Conservation (phyloP, 2,888 invertebrate species). For the Tupiocoris notatus region DNA sequence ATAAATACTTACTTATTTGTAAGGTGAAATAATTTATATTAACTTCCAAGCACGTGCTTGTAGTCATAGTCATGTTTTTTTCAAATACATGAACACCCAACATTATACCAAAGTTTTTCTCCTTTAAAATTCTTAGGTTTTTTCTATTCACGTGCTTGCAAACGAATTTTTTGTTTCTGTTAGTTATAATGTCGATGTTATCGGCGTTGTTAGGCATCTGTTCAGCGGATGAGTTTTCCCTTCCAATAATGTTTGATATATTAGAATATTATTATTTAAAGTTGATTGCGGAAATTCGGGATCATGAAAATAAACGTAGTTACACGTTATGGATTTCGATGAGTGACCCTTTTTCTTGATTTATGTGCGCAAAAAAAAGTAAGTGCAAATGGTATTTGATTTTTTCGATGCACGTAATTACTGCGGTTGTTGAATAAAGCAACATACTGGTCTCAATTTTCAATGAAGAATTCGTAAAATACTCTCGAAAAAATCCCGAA, state of each 20-base stretch:
- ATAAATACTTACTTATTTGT: not conserved
- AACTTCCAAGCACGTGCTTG: constrained; percentile 29
- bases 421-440: no score
- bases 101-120: constrained; percentile 40
- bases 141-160: constrained; percentile 21
- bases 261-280: not conserved
- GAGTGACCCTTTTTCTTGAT: no score
- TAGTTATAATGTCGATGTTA: not conserved
- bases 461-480: no score
- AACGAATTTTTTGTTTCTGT: not conserved
- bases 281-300: not conserved
- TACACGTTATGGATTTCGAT: no score
- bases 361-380: no score
- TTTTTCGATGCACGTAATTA: no score
- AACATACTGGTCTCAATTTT: no score
- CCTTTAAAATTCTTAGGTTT: constrained; percentile 22
- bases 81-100: constrained; percentile 37
- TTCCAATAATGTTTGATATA: not conserved
- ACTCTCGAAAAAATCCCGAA: no score
- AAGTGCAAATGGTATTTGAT: no score
- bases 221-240: not conserved
- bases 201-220: not conserved
- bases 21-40: constrained; percentile 7
- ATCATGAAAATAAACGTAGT: not conserved
- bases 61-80: constrained; percentile 36